Evolutionary conservation across 2,113 vertebrate species (phyloP).

Genomic region (Pteruthius melanotis): DNA sequence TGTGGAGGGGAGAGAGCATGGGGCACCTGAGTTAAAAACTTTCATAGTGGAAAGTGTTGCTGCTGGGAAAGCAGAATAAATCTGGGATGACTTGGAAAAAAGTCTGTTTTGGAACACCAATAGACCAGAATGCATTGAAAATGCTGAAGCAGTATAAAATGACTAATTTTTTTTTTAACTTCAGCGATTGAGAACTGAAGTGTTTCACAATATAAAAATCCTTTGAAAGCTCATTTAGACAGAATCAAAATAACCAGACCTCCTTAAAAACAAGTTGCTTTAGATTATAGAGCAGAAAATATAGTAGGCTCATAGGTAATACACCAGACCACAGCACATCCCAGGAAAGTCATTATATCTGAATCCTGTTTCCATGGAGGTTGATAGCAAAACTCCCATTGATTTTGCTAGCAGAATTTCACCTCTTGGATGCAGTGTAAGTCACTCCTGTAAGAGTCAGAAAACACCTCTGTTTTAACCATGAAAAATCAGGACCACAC

Average conservation of each 20-base stretch:
- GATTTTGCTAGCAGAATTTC: not conserved
- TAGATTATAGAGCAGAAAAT: not conserved
- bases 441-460: not conserved
- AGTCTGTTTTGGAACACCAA: not conserved
- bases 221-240: not conserved
- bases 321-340: not conserved
- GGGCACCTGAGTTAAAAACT: not conserved
- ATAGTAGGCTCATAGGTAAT: not conserved
- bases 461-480: not conserved
- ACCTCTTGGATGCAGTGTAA: not conserved
- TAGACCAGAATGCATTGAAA: not conserved
- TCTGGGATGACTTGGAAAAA: not conserved
- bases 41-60: not conserved
- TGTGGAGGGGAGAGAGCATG: not conserved
- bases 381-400: not conserved
- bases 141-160: not conserved
- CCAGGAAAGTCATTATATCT: not conserved
- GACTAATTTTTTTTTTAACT: not conserved
- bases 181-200: not conserved
- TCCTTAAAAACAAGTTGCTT: not conserved
- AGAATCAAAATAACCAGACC: not conserved
- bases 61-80: not conserved
- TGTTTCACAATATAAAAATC: not conserved
- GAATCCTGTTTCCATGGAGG: not conserved
- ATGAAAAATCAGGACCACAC: not conserved